These are phyloP conservation scores for Sphaeridia pumilis DNA, from an alignment of 2,888 invertebrate genomes.

Conservation along the genomic window DNA sequence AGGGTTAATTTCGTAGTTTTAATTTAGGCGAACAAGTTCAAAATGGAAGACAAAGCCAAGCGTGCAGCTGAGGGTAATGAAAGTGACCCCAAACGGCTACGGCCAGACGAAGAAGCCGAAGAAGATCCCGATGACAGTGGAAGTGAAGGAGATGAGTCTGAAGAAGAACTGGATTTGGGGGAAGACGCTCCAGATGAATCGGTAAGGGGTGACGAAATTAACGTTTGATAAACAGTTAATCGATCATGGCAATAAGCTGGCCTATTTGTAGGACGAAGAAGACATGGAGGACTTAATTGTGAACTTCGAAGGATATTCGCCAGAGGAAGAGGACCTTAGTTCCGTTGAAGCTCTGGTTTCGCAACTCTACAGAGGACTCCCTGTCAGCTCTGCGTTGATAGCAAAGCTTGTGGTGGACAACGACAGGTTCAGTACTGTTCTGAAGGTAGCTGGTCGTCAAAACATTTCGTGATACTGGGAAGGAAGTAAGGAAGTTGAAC, in stretches of 20 bases:
- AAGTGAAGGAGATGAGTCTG: conserved; percentile 2
- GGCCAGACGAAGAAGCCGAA: not conserved
- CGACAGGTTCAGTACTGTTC: conserved; percentile 6
- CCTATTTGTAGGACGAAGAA: not conserved
- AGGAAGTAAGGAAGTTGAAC: not conserved
- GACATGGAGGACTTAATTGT: conserved; percentile 7
- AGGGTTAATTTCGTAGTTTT: too few species aligned
- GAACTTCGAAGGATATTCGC: conserved; percentile 14
- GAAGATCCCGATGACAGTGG: not conserved
- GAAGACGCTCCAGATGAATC: conserved; percentile 1
- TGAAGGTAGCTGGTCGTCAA: conserved; percentile 8
- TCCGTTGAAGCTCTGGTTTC: conserved; percentile 5
- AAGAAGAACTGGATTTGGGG: conserved; percentile 16
- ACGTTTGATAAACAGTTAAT: not conserved
- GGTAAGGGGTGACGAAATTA: not conserved
- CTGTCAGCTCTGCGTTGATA: conserved; percentile 7
- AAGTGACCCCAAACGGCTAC: not conserved
- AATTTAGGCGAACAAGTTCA: too few species aligned
- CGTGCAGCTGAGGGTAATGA: too few species aligned
- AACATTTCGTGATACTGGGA: not conserved
- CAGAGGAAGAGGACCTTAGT: conserved; percentile 6
- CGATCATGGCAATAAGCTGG: not conserved
- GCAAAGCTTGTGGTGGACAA: conserved; percentile 4
- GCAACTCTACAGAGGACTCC: conserved; percentile 9
- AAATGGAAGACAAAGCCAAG: too few species aligned